Evolutionary conservation across 1,140 invertebrate species (phyloP), one percentile per base, ranked within the genome.

Genomic region (Drosophila parabipectinata): DNA sequence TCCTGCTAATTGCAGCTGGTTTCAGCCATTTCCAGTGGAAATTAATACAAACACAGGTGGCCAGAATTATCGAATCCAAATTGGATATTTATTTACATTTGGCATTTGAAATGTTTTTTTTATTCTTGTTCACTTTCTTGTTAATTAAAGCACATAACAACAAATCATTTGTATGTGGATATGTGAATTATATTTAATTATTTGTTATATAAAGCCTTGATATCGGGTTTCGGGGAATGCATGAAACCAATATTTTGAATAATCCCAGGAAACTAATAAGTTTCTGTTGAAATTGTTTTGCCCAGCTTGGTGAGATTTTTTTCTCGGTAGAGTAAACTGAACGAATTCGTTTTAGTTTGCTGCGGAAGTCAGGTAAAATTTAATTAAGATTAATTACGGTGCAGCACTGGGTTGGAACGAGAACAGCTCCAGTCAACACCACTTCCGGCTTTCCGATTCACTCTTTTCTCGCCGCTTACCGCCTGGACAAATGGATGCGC

Each of bases 381-480:
- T 88, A 87, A 88, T 87, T 87, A 88, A 73, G 79, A 79, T 83
- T 88, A 87, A 88, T 87, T 75, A 87, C 83, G 72, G 72, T 52
- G 41, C 48, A 72, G 58, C 45, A 28, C 67, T 68, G 37, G 60
- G 69, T 72, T 71, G 83, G 79, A 82, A 71, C 77, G 56, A 59
- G 47, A 74, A 69, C 74, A 55, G 74, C 60, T 63, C 53, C 58
- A 77, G 77, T 77, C 73, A 71, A 52, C 64, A 41, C 44, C 57
- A 77, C 74, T 77, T 77, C 74, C 74, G 74, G 37, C n/a, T 30
- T 34, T 18, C 32, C 6, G 15, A 8, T 48, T 14, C n/a, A 4
- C 32, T 12, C 7, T 32, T 8, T 28, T 21, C 41, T 18, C 41
- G 5, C 26, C 5, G 26, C 26, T 28, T 28, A 44, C 51, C 9